These are phyloP conservation scores for Drosophila sproati DNA, from an alignment of 1,140 invertebrate species.

Conservation along the genomic window DNA sequence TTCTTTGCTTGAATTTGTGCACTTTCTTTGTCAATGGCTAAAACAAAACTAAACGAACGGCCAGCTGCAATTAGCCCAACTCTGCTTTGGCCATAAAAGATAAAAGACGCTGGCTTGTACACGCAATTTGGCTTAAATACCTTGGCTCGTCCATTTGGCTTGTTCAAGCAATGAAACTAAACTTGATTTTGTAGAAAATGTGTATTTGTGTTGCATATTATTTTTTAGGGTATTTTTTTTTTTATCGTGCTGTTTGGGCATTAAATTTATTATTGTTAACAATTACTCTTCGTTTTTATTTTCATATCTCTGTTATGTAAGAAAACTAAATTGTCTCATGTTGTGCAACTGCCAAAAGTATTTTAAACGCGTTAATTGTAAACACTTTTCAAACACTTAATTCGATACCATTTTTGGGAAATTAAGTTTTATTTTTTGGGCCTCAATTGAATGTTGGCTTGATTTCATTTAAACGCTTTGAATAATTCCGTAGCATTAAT, in stretches of 20 bases:
- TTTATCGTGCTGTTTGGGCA: slow-evolving; percentile 12
- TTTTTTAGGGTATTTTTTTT: slow-evolving; percentile 3
- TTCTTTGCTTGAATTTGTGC: slow-evolving; percentile 62
- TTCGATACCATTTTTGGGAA: slow-evolving; percentile 39
- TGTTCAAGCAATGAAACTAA: slow-evolving; percentile 13
- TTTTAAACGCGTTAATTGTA: slow-evolving; percentile 68
- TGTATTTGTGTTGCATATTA: slow-evolving; percentile 35
- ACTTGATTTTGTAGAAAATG: slow-evolving; percentile 53
- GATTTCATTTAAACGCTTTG: slow-evolving; percentile 69
- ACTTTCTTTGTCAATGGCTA: slow-evolving; percentile 70
- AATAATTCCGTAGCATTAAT: slow-evolving; percentile 42
- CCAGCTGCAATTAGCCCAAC: slow-evolving; percentile 61
- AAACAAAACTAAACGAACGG: slow-evolving; percentile 60
- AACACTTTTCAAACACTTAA: slow-evolving; percentile 47
- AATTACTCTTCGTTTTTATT: slow-evolving; percentile 19
- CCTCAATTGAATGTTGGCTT: slow-evolving; percentile 64
- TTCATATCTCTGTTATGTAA: slow-evolving; percentile 55
- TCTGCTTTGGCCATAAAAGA: slow-evolving; percentile 60
- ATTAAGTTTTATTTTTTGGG: slow-evolving; percentile 27
- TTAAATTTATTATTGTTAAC: slow-evolving; percentile 52
- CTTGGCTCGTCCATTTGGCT: slow-evolving; percentile 1
- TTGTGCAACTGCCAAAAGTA: slow-evolving; percentile 66
- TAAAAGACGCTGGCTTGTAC: slow-evolving; percentile 52
- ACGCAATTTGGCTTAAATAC: slow-evolving; percentile 67
- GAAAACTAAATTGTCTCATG: slow-evolving; percentile 29